A percentile compares a stretch with the other conserved stretches of the same genome.
Conservation (phyloP, 2,888 invertebrate species). For the Macrostomum cliftonense region DNA sequence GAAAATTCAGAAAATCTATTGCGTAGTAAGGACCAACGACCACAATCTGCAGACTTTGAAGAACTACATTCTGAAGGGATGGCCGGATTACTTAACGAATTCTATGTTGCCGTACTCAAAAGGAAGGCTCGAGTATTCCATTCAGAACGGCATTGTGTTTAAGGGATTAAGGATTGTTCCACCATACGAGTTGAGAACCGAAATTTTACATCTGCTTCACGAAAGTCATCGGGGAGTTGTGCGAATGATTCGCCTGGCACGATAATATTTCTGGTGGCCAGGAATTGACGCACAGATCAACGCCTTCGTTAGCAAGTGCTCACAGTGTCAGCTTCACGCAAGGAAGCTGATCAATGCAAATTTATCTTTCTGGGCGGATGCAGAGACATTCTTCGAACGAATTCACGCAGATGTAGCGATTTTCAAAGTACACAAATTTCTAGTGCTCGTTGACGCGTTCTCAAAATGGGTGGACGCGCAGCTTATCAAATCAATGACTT, state of each 20-base stretch:
- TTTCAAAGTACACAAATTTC: background rate
- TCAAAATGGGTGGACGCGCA: slow-evolving; percentile 6
- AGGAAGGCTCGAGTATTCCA: background rate
- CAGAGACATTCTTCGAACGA: slow-evolving; percentile 1
- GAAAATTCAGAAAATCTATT: background rate
- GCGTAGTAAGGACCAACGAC: background rate
- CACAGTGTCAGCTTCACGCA: slow-evolving; percentile 2
- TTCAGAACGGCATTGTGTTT: slow-evolving; percentile 4
- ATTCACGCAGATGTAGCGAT: slow-evolving; percentile 1
- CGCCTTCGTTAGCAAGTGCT: background rate
- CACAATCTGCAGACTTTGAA: background rate
- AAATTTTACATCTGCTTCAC: background rate
- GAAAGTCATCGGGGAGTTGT: slow-evolving; percentile 6
- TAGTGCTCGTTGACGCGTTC: slow-evolving; percentile 1
- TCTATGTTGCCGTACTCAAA: slow-evolving; percentile 2
- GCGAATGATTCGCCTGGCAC: slow-evolving; percentile 4
- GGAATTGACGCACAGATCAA: slow-evolving; percentile 2
- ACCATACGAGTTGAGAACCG: background rate
- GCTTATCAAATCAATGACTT: background rate
- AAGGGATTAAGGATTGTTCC: background rate
- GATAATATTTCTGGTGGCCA: slow-evolving; percentile 7
- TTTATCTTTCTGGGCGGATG: slow-evolving; percentile 3
- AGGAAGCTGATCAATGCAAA: background rate
- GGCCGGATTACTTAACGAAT: background rate
- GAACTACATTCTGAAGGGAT: slow-evolving; percentile 2